Percentiles rank a stretch among this genome's conserved stretches.
Evolutionary conservation across 2,888 invertebrate species (phyloP).

Genomic region (Rapana venosa): DNA sequence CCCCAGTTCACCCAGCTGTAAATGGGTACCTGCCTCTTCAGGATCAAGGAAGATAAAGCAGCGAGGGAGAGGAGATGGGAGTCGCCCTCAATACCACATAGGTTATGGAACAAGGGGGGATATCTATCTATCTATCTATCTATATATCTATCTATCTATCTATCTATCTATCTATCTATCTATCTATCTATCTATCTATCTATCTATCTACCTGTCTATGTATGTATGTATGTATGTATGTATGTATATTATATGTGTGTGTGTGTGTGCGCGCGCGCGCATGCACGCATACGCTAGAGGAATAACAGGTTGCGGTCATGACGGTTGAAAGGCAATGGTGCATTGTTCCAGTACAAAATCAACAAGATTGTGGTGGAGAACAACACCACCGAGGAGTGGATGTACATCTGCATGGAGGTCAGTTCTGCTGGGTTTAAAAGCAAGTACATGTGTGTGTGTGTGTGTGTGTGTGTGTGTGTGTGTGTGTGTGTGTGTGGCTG

Average conservation of each 20-base stretch:
- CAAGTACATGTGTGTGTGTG: background rate
- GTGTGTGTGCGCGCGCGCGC: no score
- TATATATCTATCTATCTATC: background rate
- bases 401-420: conserved; percentile 73
- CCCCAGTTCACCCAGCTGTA: no score
- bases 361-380: conserved; percentile 71
- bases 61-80: no score
- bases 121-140: background rate
- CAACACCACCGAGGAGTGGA: conserved; percentile 68
- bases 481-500: background rate
- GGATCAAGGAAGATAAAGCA: no score
- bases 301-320: no score
- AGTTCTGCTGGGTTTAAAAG: conserved; percentile 11
- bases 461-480: background rate
- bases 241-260: no score
- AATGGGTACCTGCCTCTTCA: no score
- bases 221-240: no score
- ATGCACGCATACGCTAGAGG: no score
- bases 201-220: background rate
- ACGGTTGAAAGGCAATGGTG: no score
- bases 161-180: background rate
- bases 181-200: background rate
- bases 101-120: no score
- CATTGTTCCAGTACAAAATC: conserved; percentile 68
- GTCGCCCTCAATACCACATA: no score